Conservation (phyloP, 2,888 invertebrate genomes). For the Oxyteleia sp. region DNA sequence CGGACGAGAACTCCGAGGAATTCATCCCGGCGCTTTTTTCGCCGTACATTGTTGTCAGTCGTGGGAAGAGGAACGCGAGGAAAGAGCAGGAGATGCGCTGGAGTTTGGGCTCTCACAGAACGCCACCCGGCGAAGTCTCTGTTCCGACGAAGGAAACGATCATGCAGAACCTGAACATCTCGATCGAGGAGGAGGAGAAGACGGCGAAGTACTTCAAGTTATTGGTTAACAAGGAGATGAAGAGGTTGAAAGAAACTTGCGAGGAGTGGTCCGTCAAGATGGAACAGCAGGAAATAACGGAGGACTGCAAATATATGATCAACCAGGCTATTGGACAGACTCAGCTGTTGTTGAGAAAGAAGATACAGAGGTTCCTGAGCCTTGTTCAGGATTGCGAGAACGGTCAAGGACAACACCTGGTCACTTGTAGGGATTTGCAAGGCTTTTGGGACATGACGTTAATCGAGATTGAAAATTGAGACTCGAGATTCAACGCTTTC, state of each 20-base stretch:
- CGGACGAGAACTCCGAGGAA: too few relatives aligned
- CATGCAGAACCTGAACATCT: constrained; percentile 81
- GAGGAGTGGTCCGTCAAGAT: constrained; percentile 89
- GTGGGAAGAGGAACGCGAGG: constrained; percentile 90
- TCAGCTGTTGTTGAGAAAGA: constrained; percentile 92
- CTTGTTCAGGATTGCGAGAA: constrained; percentile 86
- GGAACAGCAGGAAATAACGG: constrained; percentile 86
- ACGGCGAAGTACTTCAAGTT: constrained; percentile 87
- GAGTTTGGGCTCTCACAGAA: constrained; percentile 66
- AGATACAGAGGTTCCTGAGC: constrained; percentile 92
- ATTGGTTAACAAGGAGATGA: constrained; percentile 88
- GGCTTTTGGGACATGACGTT: constrained; percentile 96
- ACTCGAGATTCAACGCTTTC: constrained; percentile 82
- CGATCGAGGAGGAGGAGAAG: constrained; percentile 82
- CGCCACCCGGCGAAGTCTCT: constrained; percentile 51
- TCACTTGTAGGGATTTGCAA: constrained; percentile 92
- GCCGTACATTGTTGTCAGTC: constrained; percentile 89
- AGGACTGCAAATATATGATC: constrained; percentile 89
- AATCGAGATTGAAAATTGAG: constrained; percentile 89
- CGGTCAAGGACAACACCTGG: constrained; percentile 88
- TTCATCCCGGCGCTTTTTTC: constrained; percentile 77
- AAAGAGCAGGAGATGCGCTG: constrained; percentile 86
- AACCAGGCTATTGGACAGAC: constrained; percentile 93
- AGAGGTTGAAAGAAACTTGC: constrained; percentile 88
- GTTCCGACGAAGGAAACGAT: constrained; percentile 83